Conservation (phyloP, 2,113 vertebrate genomes). For the Emberiza fucata region DNA sequence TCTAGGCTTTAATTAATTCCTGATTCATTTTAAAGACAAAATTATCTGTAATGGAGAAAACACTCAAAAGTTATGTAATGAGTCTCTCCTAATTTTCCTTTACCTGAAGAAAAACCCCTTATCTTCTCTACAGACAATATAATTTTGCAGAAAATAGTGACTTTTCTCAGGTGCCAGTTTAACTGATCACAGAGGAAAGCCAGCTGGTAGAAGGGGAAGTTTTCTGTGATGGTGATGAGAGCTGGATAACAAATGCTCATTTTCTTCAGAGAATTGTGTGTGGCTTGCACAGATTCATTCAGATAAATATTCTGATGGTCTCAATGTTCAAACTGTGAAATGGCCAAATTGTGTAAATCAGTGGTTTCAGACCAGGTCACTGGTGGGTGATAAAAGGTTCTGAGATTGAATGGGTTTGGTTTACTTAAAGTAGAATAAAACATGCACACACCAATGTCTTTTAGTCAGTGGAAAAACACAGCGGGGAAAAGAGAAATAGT, state of each 20-base stretch:
- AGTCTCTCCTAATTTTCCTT: neutral
- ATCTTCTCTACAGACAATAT: neutral
- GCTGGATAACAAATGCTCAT: neutral
- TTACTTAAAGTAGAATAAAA: neutral
- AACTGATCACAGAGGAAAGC: neutral
- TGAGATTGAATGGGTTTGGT: neutral
- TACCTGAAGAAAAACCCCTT: neutral
- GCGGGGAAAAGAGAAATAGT: neutral
- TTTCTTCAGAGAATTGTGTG: neutral
- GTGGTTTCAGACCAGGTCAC: neutral
- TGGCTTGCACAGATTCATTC: neutral
- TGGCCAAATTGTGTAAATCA: neutral
- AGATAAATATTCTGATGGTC: neutral
- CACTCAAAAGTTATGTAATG: neutral
- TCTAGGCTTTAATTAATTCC: neutral
- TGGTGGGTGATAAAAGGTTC: neutral
- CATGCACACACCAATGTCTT: fast-evolving
- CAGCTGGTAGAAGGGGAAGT: neutral
- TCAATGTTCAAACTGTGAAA: neutral
- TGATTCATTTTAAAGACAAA: neutral
- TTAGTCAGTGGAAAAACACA: neutral
- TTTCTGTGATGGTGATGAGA: neutral
- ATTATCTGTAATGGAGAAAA: neutral
- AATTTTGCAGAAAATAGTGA: neutral
- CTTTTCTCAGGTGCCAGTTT: neutral